These are phyloP conservation scores for Willisornis vidua DNA, from an alignment of 2,113 vertebrate genomes.

Conservation along the genomic window DNA sequence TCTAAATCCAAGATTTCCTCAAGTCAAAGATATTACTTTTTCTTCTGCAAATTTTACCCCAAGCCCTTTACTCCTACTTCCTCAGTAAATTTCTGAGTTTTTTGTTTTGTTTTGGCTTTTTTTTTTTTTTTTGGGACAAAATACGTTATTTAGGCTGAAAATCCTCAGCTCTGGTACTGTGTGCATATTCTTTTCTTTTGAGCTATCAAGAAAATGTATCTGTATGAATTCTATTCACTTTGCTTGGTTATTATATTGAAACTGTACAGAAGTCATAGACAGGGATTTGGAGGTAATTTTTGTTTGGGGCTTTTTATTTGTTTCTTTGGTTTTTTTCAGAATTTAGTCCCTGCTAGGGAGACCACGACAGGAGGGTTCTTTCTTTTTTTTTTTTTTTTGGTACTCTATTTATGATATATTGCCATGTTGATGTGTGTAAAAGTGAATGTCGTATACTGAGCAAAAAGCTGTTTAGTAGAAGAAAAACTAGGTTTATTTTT, in stretches of 20 bases:
- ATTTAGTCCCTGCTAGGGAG: background rate
- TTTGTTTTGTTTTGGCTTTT: background rate
- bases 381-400: background rate
- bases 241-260: background rate
- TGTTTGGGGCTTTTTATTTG: background rate
- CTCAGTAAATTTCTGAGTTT: background rate
- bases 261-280: background rate
- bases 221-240: background rate
- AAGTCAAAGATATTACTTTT: background rate
- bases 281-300: background rate
- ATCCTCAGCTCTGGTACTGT: background rate
- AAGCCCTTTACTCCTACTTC: background rate
- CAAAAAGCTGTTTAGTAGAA: background rate
- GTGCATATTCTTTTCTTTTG: background rate
- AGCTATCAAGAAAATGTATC: background rate
- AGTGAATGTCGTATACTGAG: background rate
- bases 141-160: background rate
- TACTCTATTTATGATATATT: background rate
- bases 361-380: background rate
- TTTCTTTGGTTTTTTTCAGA: background rate
- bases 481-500: fast-evolving
- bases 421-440: background rate
- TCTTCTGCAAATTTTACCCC: background rate
- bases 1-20: background rate
- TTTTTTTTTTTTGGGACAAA: background rate